Base-by-base conservation (phyloP, 1,140 invertebrate species). In the Fragariocoptes setiger region DNA sequence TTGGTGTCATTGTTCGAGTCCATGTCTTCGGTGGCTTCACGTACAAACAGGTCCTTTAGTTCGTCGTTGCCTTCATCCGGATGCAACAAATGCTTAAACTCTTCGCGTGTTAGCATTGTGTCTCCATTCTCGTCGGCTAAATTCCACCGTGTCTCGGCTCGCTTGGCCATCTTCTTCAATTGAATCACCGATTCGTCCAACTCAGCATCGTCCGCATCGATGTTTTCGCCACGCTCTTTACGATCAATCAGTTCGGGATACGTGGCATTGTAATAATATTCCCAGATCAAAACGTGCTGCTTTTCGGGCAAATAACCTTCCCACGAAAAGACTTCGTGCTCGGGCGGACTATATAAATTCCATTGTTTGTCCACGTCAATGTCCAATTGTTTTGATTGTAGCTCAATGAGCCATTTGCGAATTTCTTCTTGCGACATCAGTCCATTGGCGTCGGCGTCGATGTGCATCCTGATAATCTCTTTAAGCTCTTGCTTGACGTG, bases 1-100 rank as follows among this genome's bases (percentile, higher is more conserved):
- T 62, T 62, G 41, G 77, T 72, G 65, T 92, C 82, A 53, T 74
- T 72, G 60, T 99, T 74, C 52, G 80, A 86, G 54, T 99, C 90
- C 55, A 97, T 85, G 54, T 95, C 88, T 58, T 92, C 83, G 54
- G 94, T 69, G 0, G 90, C 94, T 65, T 99, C 90, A 1, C 46
- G 50, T 0, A 95, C 75, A 15, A 97, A 76, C 43, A 95, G 67
- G 50, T 86, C 74, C 47, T 70, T 70, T 78, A 94, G 92, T 19
- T 40, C 22, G 45, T 71, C 68, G 46, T 70, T 70, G n/a, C 25
- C 25, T 49, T 97, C 85, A 57, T 97, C 90, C 0, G 90, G 90
- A 62, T 97, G 90, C 22, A 97, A 61, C 54, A 97, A 97, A 17
- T 72, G 69, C 1, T 67, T 63, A 53, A 92, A 94, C 58, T 95